Base-by-base conservation (phyloP, 2,888 invertebrate species). In the Gortyna flavago region DNA sequence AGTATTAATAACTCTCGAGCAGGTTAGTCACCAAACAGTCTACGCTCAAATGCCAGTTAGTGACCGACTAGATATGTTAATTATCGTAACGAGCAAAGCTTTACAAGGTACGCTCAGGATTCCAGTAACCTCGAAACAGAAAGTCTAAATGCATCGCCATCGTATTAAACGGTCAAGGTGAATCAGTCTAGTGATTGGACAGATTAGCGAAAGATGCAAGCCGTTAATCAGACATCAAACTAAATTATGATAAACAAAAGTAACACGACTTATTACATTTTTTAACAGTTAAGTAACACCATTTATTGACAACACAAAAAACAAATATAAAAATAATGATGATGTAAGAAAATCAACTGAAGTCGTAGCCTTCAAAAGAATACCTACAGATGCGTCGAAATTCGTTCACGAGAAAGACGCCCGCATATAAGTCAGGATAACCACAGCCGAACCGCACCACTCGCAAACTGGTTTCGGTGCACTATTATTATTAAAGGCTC, bases 401-500 rank as follows among this genome's bases (percentile, higher is more conserved):
- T 94, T 93, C 89, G 93, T 93, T 91, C 90, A 90, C 89, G 93
- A 94, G 93, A 93, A 94, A 94, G 93, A 92, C 92, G 93, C 95
- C 95, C 95, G 96, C 94, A 95, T 95, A 91, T 93, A 93, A 93
- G 93, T 91, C 95, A 93, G 96, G 95, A 96, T 95, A 94, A 95
- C 95, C 94, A 93, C 95, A 94, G 91, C 92, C 95, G 91, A 93
- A 95, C 95, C 94, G 91, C 95, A 95, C 95, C 95, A 95, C 95
- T 93, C 93, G 95, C 94, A 96, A 96, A 96, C 96, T 92, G 96
- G 96, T 96, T 96, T 94, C 87, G 91, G 95, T 95, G 95, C 95
- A 96, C 95, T 96, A 96, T 96, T 96, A 96, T 96, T 96, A 96
- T 96, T 96, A 95, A 94, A 94, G 95, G 93, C 95, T 96, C 96